These are phyloP conservation scores for Dipodomys merriami DNA, from an alignment of 2,113 vertebrate genomes.

Conservation along the genomic window DNA sequence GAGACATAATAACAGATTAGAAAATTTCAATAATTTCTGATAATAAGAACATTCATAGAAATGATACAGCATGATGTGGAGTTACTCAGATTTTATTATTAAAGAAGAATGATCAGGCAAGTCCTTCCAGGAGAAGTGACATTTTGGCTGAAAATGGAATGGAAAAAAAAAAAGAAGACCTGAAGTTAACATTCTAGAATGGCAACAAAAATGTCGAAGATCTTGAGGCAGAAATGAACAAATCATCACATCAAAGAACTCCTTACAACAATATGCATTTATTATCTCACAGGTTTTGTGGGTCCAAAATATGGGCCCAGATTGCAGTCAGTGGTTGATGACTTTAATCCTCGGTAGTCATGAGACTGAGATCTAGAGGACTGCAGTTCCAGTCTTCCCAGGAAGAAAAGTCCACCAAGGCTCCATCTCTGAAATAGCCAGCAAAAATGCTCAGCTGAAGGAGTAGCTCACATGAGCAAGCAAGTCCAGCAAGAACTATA, in stretches of 20 bases:
- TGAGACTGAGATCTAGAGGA: too few relatives aligned
- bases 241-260: not conserved
- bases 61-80: not conserved
- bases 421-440: too few relatives aligned
- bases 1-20: not conserved
- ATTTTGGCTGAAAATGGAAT: not conserved
- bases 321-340: too few relatives aligned
- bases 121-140: not conserved
- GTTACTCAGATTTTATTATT: not conserved
- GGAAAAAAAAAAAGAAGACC: not conserved
- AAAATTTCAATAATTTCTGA: not conserved
- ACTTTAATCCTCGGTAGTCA: too few relatives aligned
- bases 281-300: not conserved
- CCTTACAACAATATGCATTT: not conserved
- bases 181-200: not conserved
- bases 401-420: too few relatives aligned
- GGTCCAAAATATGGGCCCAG: not conserved
- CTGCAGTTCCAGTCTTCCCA: too few relatives aligned
- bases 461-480: too few relatives aligned
- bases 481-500: too few relatives aligned
- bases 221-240: not conserved
- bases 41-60: not conserved
- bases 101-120: not conserved
- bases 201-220: not conserved
- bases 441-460: too few relatives aligned